Evolutionary conservation across 2,113 vertebrate genomes (phyloP), one percentile per base, ranked within the genome.

Genomic region (Phylloscopus trochilus): DNA sequence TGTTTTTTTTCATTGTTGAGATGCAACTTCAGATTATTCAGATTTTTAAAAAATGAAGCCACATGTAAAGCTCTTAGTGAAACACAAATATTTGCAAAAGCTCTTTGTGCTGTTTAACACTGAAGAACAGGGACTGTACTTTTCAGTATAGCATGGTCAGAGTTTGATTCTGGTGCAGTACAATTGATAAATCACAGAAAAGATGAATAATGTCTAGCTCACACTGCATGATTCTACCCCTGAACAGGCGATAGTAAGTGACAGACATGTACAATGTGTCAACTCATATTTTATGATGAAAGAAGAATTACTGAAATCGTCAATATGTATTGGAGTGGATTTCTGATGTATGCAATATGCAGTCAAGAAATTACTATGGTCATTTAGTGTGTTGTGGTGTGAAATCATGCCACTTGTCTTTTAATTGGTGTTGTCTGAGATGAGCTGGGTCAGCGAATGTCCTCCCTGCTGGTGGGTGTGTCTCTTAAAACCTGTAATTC

Each of bases 241-340:
- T 12, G 9, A 12, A 46, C 9, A 46, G 33, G 31, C 66, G 75
- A 1, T 33, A 55, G 39, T 43, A 68, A 60, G 53, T 78, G 56
- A 53, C 16, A 75, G 81, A 58, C 39, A 28, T 0, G 1, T 56
- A 20, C 4, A n/a, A 1, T 21, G 6, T 73, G 33, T 83, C 28
- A 66, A 18, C 37, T 88, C 2, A 0, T 72, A 74, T 53, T 82
- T 88, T 79, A 44, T 53, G 23, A 49, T 73, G 44, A 43, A 87
- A 87, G 44, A 60, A 64, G n/a, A 68, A 35, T 2, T 15, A 12
- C 7, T 82, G n/a, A 69, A 74, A 43, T 69, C 3, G 21, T 68
- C 47, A 33, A 16, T 44, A 30, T 0, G 0, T 41, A 44, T 89
- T 59, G 28, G 16, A 73, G 23, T 47, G 35, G 10, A 44, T 79